These are phyloP conservation scores for Vesta saturnalis DNA, from an alignment of 2,888 invertebrate species.

Conservation along the genomic window DNA sequence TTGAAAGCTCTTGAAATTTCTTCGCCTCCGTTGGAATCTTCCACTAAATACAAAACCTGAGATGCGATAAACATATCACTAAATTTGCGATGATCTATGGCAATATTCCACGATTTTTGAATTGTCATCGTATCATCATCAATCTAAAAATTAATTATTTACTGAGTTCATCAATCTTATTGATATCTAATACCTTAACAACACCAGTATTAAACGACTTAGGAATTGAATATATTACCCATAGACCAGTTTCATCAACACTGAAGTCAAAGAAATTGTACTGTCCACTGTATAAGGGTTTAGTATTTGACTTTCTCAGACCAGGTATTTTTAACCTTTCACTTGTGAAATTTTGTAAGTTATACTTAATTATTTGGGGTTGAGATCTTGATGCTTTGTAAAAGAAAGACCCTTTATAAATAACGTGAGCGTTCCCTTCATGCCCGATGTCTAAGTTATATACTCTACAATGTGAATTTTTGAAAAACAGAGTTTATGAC, in stretches of 20 bases:
- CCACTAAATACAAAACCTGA: constrained; percentile 94
- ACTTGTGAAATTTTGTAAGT: constrained; percentile 67
- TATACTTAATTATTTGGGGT: constrained; percentile 70
- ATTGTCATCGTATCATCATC: constrained; percentile 70
- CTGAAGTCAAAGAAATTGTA: constrained; percentile 93
- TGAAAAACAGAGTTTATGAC: background rate
- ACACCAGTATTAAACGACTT: constrained; percentile 86
- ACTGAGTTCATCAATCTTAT: background rate
- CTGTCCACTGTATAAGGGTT: constrained; percentile 75
- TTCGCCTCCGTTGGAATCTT: too few species aligned
- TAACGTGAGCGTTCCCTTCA: constrained; percentile 94
- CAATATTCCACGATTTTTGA: constrained; percentile 88
- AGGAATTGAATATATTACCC: constrained; percentile 89
- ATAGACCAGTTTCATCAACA: constrained; percentile 96
- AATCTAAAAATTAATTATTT: constrained; percentile 58
- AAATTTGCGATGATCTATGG: constrained; percentile 85
- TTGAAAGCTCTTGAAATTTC: too few species aligned
- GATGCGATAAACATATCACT: constrained; percentile 98
- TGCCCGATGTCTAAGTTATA: constrained; percentile 54
- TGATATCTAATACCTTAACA: constrained; percentile 79
- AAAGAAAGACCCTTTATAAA: constrained; percentile 88
- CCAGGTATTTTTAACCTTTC: constrained; percentile 60
- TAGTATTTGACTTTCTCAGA: background rate
- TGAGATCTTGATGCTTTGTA: constrained; percentile 81
- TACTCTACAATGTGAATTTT: constrained; percentile 1